These are phyloP conservation scores for Euplagia quadripunctaria DNA, from an alignment of 2,888 invertebrate species.

Conservation along the genomic window DNA sequence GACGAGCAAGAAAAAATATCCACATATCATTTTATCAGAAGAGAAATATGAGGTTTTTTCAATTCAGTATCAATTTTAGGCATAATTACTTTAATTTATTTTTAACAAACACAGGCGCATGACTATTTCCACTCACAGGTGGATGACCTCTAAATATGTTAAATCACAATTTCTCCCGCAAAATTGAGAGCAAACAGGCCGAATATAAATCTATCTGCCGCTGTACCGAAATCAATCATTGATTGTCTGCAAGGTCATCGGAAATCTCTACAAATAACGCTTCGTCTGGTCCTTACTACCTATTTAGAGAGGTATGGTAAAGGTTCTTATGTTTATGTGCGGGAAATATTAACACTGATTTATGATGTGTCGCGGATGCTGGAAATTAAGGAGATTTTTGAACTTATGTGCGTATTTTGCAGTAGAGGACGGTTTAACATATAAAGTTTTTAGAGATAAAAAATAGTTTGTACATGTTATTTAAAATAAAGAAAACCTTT, in stretches of 20 bases:
- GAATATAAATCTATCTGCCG: slow-evolving; percentile 41
- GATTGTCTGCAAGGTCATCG: slow-evolving; percentile 39
- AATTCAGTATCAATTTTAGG: too few relatives aligned
- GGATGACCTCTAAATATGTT: slow-evolving; percentile 55
- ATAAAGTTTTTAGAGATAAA: too few relatives aligned
- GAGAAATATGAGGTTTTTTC: too few relatives aligned
- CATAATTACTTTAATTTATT: too few relatives aligned
- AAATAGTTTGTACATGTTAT: too few relatives aligned
- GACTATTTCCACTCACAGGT: neutral
- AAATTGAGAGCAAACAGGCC: slow-evolving; percentile 9
- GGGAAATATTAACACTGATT: slow-evolving; percentile 39
- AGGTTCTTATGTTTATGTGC: slow-evolving; percentile 24
- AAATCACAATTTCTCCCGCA: slow-evolving; percentile 4
- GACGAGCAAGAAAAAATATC: too few relatives aligned
- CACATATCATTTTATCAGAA: too few relatives aligned
- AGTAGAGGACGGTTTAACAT: too few relatives aligned
- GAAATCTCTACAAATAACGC: slow-evolving; percentile 35
- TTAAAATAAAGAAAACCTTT: too few relatives aligned
- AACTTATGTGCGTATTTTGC: too few relatives aligned
- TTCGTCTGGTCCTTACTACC: slow-evolving; percentile 18
- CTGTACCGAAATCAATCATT: slow-evolving; percentile 47
- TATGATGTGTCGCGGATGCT: slow-evolving; percentile 17
- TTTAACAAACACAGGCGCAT: neutral
- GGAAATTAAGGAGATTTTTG: slow-evolving; percentile 19
- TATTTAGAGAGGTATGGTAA: slow-evolving; percentile 21